phyloP scores from a whole-genome alignment of 1,140 invertebrate genomes.

The Pogonus chalceus region DNA sequence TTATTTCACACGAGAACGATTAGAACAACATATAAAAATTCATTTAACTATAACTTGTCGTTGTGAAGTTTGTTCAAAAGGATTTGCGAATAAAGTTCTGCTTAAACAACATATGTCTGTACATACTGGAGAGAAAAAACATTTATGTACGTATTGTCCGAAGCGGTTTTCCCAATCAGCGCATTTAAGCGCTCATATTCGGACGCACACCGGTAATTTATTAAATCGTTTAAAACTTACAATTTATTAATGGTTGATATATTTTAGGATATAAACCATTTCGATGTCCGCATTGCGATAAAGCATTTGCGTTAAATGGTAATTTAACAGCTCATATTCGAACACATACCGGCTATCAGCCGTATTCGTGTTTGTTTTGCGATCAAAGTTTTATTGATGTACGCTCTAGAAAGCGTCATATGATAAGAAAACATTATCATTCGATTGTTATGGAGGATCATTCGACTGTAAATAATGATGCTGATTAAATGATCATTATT shows the following conservation, averaged over 20 bases:
- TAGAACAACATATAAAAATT: no score
- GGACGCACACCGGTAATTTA: slow-evolving; percentile 12
- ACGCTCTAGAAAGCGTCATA: no score
- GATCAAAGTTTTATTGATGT: slow-evolving; percentile 37
- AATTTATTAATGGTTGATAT: no score
- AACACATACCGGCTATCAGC: slow-evolving; percentile 37
- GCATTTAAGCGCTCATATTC: slow-evolving; percentile 6
- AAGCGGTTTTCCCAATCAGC: slow-evolving; percentile 34
- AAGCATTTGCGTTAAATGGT: not conserved
- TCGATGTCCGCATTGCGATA: slow-evolving; percentile 9
- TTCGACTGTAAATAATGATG: no score
- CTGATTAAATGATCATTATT: no score
- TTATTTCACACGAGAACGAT: no score
- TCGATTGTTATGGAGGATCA: no score
- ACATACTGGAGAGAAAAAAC: slow-evolving; percentile 39
- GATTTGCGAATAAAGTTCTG: slow-evolving; percentile 36
- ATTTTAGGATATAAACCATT: no score
- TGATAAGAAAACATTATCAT: no score
- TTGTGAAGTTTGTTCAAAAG: slow-evolving; percentile 34
- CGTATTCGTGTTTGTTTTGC: slow-evolving; percentile 40
- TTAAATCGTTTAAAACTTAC: no score
- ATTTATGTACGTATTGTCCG: slow-evolving; percentile 40
- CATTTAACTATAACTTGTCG: no score
- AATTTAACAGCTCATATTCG: slow-evolving; percentile 27
- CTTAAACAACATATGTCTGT: slow-evolving; percentile 43